Base-by-base conservation (phyloP, 2,113 vertebrate genomes). In the Pteruthius melanotis region DNA sequence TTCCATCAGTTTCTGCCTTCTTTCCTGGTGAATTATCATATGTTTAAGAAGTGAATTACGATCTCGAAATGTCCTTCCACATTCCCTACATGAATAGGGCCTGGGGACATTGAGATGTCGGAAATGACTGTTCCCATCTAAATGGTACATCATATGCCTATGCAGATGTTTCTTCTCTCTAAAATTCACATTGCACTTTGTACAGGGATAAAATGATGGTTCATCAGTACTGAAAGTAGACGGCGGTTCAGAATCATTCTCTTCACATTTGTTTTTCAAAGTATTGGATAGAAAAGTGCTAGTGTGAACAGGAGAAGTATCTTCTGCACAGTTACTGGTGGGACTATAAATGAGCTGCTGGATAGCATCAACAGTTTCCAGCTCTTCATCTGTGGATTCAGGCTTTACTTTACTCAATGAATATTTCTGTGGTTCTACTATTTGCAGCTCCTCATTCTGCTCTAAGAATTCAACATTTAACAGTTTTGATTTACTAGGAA, bases 91-190 rank as follows among this genome's bases (percentile, higher is more conserved):
- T 66, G 99, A 98, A 97, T 99, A 99, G 92, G 98, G 98, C 95
- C 98, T 98, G 50, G 98, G 98, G 93, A 98, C 98, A 96, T 98
- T 98, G 96, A 98, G 98, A 93, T 98, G 98, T 40, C 98, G 98
- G 97, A 99, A 98, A 98, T 99, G 99, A 98, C 99, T 99, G 97
- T 99, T 98, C 93, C 98, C 98, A 96, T 98, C 98, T 98, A 99
- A 98, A 98, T 99, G 99, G 98, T 99, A 99, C 99, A 99, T 99
- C 99, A 99, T 99, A 97, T 99, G 99, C 94, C 98, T 98, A 96
- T 99, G 99, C 98, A 99, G 98, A 97, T 99, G 98, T 80, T 98
- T 98, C 94, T 99, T 99, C 98, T 99, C 98, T 98, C 98, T 98
- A 97, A 99, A 99, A 98, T 99, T 99, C 98, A 98, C 98, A 97